Evolutionary conservation across 92 coral and sea anemone species (phyloP).

Genomic region (Phenganax subtilis): DNA sequence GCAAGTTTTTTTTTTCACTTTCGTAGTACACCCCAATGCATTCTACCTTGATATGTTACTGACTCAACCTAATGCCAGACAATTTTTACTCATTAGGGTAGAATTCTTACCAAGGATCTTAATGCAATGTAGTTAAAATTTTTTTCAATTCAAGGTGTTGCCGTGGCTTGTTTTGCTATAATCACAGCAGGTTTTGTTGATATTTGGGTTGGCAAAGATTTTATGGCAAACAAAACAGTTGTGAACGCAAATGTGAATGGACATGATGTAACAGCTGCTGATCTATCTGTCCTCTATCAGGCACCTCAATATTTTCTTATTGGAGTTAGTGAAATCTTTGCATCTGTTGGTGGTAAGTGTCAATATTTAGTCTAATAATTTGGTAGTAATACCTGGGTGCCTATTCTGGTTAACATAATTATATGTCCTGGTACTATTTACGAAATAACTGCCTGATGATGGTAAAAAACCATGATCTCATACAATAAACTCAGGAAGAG

Average conservation of each 20-base stretch:
- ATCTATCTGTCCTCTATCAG: constrained; percentile 60
- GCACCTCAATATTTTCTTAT: constrained; percentile 88
- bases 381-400: no score
- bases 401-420: no score
- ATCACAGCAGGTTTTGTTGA: constrained; percentile 80
- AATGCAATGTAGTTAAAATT: not conserved
- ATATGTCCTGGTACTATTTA: no score
- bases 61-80: no score
- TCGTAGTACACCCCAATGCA: no score
- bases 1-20: no score
- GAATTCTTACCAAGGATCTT: not conserved
- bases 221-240: not conserved
- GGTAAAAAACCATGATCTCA: no score
- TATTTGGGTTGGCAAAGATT: not conserved
- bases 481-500: no score
- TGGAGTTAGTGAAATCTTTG: constrained; percentile 92
- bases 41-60: no score
- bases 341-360: constrained; percentile 76
- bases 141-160: not conserved
- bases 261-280: constrained; percentile 47
- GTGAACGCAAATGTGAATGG: constrained; percentile 36
- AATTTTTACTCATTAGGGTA: no score
- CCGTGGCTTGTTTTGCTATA: constrained; percentile 9
- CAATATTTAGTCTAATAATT: no score
- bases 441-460: no score